These are phyloP conservation scores for Acyrthosiphon pisum DNA, from an alignment of 1,140 invertebrate species.

Conservation along the genomic window DNA sequence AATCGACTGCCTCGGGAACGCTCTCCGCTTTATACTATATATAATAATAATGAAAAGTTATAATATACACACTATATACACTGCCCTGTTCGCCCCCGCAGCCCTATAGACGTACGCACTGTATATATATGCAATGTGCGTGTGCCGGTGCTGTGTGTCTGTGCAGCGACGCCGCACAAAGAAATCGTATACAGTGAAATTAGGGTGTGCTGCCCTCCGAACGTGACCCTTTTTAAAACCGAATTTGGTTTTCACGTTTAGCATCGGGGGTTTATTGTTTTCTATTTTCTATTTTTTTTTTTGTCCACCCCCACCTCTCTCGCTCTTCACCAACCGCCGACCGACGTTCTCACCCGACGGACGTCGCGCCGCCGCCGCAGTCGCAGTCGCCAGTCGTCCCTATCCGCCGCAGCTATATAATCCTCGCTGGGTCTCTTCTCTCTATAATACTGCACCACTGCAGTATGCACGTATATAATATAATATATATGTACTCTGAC, in stretches of 20 bases:
- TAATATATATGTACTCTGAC: neutral
- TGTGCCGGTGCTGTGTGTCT: neutral
- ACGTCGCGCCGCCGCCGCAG: neutral
- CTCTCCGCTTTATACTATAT: neutral
- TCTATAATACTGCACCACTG: neutral
- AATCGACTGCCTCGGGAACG: conserved; percentile 38
- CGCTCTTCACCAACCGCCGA: neutral
- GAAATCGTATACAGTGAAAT: conserved; percentile 33
- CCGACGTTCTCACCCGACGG: neutral
- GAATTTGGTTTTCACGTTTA: conserved; percentile 55
- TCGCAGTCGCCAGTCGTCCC: neutral
- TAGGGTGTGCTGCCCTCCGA: conserved; percentile 39
- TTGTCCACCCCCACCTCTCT: neutral
- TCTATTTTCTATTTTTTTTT: conserved; percentile 36
- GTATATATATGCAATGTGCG: neutral
- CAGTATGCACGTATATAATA: neutral
- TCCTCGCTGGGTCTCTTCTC: neutral
- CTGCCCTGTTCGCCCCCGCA: neutral
- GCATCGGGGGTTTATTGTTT: conserved; percentile 53
- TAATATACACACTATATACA: neutral
- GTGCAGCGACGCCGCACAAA: neutral
- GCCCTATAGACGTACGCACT: too few relatives aligned
- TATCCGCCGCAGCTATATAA: neutral
- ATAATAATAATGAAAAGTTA: neutral
- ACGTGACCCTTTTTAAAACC: conserved; percentile 54